A percentile compares a stretch with the other conserved stretches of the same genome.
phyloP scores from a whole-genome alignment of 2,797 vertebrate genomes.

The Xyrichtys novacula region DNA sequence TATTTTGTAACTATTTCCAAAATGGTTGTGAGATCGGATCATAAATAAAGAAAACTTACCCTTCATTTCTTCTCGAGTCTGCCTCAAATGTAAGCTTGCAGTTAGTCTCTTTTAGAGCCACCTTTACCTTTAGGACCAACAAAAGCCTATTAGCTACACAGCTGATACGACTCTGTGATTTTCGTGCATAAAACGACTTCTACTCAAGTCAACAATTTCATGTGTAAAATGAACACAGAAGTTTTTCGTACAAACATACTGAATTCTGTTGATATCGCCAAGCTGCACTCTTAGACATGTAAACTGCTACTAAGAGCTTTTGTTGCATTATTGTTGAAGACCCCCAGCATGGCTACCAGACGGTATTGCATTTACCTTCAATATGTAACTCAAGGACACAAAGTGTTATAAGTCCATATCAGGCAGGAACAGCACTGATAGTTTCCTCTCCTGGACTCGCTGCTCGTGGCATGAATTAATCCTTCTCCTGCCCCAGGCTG shows the following conservation, averaged over 20 bases:
- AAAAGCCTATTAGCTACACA: not conserved
- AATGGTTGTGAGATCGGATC: not conserved
- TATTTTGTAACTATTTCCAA: not conserved
- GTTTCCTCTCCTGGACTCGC: slow-evolving; percentile 23
- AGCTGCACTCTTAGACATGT: slow-evolving; percentile 7
- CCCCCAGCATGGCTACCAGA: slow-evolving; percentile 1
- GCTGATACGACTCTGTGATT: not conserved
- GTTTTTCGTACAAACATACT: not conserved
- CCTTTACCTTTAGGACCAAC: not conserved
- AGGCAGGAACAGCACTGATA: slow-evolving; percentile 7
- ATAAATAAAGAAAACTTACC: not conserved
- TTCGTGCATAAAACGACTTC: not conserved
- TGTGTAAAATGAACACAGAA: not conserved
- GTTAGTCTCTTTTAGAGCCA: not conserved
- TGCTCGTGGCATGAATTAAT: slow-evolving; percentile 24
- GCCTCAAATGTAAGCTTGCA: slow-evolving; percentile 14
- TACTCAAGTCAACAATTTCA: not conserved
- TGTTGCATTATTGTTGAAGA: slow-evolving; percentile 2
- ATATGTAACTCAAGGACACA: slow-evolving; percentile 5
- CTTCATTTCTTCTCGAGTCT: slow-evolving; percentile 12
- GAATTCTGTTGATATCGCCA: not conserved
- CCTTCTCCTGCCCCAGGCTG: slow-evolving; percentile 8
- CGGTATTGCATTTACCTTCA: slow-evolving; percentile 1
- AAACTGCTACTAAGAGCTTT: slow-evolving; percentile 1
- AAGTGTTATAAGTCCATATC: slow-evolving; percentile 2